phyloP scores from a whole-genome alignment of 2,113 vertebrate species.

The Trichechus manatus region DNA sequence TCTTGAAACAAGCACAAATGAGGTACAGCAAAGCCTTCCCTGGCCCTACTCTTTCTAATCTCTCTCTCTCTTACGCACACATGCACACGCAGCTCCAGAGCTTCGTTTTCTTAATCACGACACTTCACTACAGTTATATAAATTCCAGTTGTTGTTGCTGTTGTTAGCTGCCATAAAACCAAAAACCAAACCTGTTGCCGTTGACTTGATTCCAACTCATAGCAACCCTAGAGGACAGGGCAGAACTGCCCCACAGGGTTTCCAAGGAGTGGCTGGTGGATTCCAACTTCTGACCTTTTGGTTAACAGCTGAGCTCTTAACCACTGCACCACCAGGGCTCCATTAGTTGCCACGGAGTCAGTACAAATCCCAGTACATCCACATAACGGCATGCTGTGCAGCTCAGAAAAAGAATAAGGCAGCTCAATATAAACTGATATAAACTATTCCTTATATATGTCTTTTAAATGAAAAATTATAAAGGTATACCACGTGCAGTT shows the following conservation, averaged over 20 bases:
- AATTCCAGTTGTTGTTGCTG: background rate
- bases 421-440: background rate
- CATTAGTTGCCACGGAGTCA: background rate
- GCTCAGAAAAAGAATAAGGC: background rate
- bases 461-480: background rate
- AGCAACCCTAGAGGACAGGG: too few relatives aligned
- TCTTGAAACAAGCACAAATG: constrained; percentile 52
- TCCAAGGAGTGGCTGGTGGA: too few relatives aligned
- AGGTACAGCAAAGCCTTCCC: background rate
- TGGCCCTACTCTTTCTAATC: background rate
- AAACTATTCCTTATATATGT: background rate
- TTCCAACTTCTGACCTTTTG: too few relatives aligned
- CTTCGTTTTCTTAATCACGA: background rate
- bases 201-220: too few relatives aligned
- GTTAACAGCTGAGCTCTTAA: too few relatives aligned
- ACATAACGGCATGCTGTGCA: background rate
- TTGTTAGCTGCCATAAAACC: background rate
- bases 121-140: background rate
- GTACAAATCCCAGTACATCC: background rate
- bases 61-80: too few relatives aligned
- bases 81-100: background rate
- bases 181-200: too few relatives aligned
- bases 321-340: too few relatives aligned
- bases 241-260: too few relatives aligned
- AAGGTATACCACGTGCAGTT: too few relatives aligned